Base-by-base conservation (phyloP, 2,113 vertebrate genomes). In the Electrona antarctica region DNA sequence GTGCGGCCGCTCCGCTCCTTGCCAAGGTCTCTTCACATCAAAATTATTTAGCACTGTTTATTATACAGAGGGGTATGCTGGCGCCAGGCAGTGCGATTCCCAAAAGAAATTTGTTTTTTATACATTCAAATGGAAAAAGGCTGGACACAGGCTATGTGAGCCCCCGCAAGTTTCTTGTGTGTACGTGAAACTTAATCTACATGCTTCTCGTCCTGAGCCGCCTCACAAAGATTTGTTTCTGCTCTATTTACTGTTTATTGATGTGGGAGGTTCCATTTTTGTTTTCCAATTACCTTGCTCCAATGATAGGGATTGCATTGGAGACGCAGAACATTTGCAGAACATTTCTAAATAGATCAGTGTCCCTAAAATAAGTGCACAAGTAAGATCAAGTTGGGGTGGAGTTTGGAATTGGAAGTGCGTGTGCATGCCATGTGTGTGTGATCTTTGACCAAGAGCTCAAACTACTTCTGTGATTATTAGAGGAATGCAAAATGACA, bases 31-130 rank as follows among this genome's bases (percentile, higher is more conserved):
- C 71, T 72, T 89, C 88, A 88, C 84, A 87, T 91, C 83, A 71
- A 90, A 88, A 91, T 90, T 88, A 91, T 91, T 92, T 89, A 90
- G 79, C 87, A 79, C 75, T 92, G 91, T 93, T 94, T 92, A 92
- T 90, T 87, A 89, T 90, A 90, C 80, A 84, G 82, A 92, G 88
- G 33, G 76, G 86, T 88, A 81, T 68, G 62, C 87, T 92, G 89
- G 90, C 85, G 88, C 90, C 92, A 92, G 85, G 84, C 83, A 52
- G 65, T 67, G 76, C 63, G 81, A 85, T 84, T 87, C 82, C 72
- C 82, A 81, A 90, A 90, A 86, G 80, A 85, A 92, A 86, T 89
- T 81, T 29, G 59, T 88, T 90, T 88, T 82, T 83, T 69, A 76
- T 84, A 78, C 81, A 83, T 85, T 83, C 78, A 87, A 91, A 87